Evolutionary conservation across 2,888 invertebrate genomes (phyloP), one percentile per base, ranked within the genome.

Genomic region (Macrophya annulata): DNA sequence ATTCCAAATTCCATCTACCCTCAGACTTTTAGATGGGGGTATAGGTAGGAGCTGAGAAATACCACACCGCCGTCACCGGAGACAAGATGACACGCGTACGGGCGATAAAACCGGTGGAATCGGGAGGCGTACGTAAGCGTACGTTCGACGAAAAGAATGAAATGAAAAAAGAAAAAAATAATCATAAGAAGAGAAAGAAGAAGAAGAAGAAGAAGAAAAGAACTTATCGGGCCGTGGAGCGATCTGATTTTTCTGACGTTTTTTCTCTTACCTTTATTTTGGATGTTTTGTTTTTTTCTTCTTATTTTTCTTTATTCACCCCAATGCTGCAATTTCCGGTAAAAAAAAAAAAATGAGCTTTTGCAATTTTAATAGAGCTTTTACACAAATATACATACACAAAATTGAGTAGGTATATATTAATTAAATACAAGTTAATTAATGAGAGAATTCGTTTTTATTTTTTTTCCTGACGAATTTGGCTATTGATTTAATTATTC

Each of bases 91-190:
- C 81, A 81, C 81, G 81, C 81, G 59, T 81, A 48, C 45, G 79
- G 85, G 68, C 86, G 87, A 86, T 86, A 86, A 87, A 84, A 86
- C 84, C 85, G 74, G 40, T 51, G 37, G 77, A 85, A 85, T 85
- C 87, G 85, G 85, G 86, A 86, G 82, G 81, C 85, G 68, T 37
- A 86, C 85, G 85, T 55, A 55, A 55, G 85, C 79, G 85, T 82
- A 86, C 79, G 85, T 82, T 86, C 87, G 85, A 87, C 86, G 87
- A 85, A 86, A 84, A 79, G 65, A 85, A 84, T 81, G 79, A 86
- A 86, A 86, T 84, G 68, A 74, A 65, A 59, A 62, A 21, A 84
- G 40, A 77, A 85, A 43, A 84, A 82, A 59, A 79, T 74, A 68
- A 65, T 81, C 40, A 17, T 43, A 55, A 55, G 37, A 40, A 25